These are phyloP conservation scores for Oophaga sylvatica DNA, from an alignment of 2,797 vertebrate genomes.

Conservation along the genomic window DNA sequence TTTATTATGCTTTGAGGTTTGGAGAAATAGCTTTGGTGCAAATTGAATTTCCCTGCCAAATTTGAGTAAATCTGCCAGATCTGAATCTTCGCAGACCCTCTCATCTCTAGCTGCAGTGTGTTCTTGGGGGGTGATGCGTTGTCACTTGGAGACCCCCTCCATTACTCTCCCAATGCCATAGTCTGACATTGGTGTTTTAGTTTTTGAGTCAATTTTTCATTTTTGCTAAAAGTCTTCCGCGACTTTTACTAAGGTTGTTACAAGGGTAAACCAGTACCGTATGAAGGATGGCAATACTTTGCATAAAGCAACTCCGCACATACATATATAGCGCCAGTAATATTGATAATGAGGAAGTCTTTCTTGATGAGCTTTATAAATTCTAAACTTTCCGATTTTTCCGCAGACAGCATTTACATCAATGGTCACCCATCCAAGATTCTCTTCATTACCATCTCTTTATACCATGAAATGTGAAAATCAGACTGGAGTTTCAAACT, in stretches of 20 bases:
- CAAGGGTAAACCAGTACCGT: not conserved
- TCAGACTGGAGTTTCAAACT: slow-evolving; percentile 48
- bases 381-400: slow-evolving; percentile 35
- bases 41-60: too few relatives aligned
- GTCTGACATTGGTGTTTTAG: too few relatives aligned
- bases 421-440: slow-evolving; percentile 52
- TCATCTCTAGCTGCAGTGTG: too few relatives aligned
- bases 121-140: too few relatives aligned
- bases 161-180: too few relatives aligned
- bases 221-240: not conserved
- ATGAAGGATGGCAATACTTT: not conserved
- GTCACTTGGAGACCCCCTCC: too few relatives aligned
- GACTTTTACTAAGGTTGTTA: slow-evolving; percentile 3
- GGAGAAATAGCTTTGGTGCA: too few relatives aligned
- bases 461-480: slow-evolving; percentile 50
- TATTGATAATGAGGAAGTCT: slow-evolving; percentile 2
- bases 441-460: slow-evolving; percentile 56
- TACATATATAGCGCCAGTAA: not conserved
- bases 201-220: not conserved
- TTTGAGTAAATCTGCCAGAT: too few relatives aligned
- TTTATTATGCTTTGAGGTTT: too few relatives aligned
- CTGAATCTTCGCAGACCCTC: too few relatives aligned
- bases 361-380: slow-evolving; percentile 30
- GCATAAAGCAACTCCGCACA: not conserved
- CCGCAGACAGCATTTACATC: slow-evolving; percentile 44